These are phyloP conservation scores for Epizoanthus ramosus DNA, from an alignment of 92 coral and sea anemone genomes.

Conservation along the genomic window DNA sequence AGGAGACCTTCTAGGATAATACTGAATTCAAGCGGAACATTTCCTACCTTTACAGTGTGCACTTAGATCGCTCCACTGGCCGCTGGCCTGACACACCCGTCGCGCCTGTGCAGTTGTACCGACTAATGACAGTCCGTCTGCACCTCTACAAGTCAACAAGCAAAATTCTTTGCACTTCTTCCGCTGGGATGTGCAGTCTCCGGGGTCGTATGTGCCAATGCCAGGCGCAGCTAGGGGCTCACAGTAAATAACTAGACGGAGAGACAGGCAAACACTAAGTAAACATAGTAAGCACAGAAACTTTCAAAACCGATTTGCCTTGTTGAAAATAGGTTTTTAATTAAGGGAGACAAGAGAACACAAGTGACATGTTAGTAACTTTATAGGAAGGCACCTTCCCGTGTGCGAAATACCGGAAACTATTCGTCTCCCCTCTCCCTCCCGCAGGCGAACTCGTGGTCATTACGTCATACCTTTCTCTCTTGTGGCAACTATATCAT, in stretches of 20 bases:
- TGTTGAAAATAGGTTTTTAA: too few species aligned
- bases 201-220: conserved; percentile 57
- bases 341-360: too few species aligned
- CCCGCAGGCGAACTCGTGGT: not conserved
- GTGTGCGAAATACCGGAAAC: not conserved
- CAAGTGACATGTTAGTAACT: too few species aligned
- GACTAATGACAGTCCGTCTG: conserved; percentile 52
- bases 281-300: not conserved
- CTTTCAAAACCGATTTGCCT: too few species aligned
- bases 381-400: too few species aligned
- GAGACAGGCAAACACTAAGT: not conserved
- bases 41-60: conserved; percentile 65
- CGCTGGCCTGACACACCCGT: conserved; percentile 58
- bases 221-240: conserved; percentile 56
- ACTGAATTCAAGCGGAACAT: not conserved
- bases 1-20: too few species aligned
- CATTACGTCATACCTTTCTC: conserved; percentile 55
- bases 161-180: conserved; percentile 66
- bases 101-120: conserved; percentile 55
- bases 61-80: conserved; percentile 57
- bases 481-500: conserved; percentile 51
- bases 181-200: conserved; percentile 53
- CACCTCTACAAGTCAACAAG: conserved; percentile 56
- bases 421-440: not conserved
- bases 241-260: conserved; percentile 65